Percentiles rank a stretch among this genome's conserved stretches.
Evolutionary conservation across 2,113 vertebrate species (phyloP).

Genomic region (Nannospalax galili): DNA sequence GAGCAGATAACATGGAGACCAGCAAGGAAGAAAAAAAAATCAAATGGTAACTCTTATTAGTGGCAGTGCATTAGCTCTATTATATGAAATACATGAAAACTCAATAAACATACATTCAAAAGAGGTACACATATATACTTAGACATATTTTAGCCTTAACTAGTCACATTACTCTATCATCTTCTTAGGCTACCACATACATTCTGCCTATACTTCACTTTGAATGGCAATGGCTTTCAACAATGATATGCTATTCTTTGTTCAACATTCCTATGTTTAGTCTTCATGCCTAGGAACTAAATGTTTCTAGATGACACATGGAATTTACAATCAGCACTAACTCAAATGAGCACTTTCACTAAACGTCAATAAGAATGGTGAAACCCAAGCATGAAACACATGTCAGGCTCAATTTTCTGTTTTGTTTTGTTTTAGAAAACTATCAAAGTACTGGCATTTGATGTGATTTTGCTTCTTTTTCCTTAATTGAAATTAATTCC

Average conservation of each 20-base stretch:
- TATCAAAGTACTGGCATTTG: slow-evolving; percentile 48
- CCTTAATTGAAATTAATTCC: slow-evolving; percentile 70
- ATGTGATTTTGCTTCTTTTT: slow-evolving; percentile 61
- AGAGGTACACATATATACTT: neutral
- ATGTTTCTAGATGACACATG: slow-evolving; percentile 52
- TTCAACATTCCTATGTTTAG: slow-evolving; percentile 15
- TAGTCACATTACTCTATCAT: neutral
- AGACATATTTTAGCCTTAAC: neutral
- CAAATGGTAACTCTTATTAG: too few species aligned
- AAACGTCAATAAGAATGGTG: slow-evolving; percentile 60
- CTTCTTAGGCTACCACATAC: neutral
- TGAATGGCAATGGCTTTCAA: neutral
- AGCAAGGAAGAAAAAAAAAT: too few species aligned
- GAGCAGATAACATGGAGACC: too few species aligned
- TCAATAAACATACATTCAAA: too few species aligned
- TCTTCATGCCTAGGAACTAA: slow-evolving; percentile 58
- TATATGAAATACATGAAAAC: too few species aligned
- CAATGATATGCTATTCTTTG: neutral
- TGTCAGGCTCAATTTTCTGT: slow-evolving; percentile 29
- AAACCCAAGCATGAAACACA: slow-evolving; percentile 63
- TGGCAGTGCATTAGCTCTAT: too few species aligned
- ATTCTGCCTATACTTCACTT: slow-evolving; percentile 28
- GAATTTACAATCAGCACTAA: slow-evolving; percentile 66
- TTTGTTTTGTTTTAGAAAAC: slow-evolving; percentile 34
- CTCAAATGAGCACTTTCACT: slow-evolving; percentile 68